phyloP scores from a whole-genome alignment of 2,888 invertebrate species.

The Teleiodes luculella region DNA sequence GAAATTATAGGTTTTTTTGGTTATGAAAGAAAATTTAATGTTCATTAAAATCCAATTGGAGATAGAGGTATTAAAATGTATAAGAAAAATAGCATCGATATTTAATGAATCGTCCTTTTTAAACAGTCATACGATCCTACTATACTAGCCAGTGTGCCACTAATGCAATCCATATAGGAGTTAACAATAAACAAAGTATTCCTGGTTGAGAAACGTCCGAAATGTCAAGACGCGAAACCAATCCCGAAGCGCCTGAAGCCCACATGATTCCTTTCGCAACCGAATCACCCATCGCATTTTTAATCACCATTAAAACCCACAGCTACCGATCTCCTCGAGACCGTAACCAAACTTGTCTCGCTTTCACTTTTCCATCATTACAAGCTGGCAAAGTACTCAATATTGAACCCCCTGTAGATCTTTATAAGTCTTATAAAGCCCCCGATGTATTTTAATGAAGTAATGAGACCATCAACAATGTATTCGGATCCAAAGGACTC shows the following conservation, averaged over 20 bases:
- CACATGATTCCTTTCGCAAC: slow-evolving; percentile 29
- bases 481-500: not conserved
- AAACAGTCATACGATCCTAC: no score
- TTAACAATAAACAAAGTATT: no score
- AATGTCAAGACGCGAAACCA: not conserved
- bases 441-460: slow-evolving; percentile 8
- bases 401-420: slow-evolving; percentile 22
- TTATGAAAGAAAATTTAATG: not conserved
- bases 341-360: slow-evolving; percentile 57
- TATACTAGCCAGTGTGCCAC: no score
- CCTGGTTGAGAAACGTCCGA: not conserved
- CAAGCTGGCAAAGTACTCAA: slow-evolving; percentile 26
- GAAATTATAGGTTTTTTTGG: not conserved
- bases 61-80: not conserved
- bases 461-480: slow-evolving; percentile 6
- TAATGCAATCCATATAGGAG: no score
- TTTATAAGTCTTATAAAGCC: slow-evolving; percentile 26
- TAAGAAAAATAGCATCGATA: no score
- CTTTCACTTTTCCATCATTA: slow-evolving; percentile 72
- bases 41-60: not conserved
- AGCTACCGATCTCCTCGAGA: slow-evolving; percentile 55
- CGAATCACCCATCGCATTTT: slow-evolving; percentile 26
- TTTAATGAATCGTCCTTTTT: no score
- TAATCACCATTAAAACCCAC: slow-evolving; percentile 58
- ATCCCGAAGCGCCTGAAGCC: not conserved